A percentile compares a stretch with the other conserved stretches of the same genome.
Evolutionary conservation across 2,888 invertebrate species (phyloP).

Genomic region (Lochmaea crataegi): DNA sequence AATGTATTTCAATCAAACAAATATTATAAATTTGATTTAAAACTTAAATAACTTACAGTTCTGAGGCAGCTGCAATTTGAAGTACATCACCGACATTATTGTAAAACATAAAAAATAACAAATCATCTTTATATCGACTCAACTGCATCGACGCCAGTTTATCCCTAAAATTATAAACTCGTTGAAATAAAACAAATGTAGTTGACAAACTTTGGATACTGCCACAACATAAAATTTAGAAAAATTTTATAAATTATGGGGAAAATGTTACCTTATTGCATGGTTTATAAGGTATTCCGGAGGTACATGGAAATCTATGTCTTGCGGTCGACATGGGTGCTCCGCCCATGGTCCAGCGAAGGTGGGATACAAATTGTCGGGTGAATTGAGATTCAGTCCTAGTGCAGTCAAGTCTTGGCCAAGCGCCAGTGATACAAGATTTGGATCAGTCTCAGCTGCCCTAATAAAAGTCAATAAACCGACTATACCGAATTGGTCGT

Average conservation of each 20-base stretch:
- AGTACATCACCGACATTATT: slow-evolving; percentile 98
- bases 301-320: slow-evolving; percentile 98
- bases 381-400: slow-evolving; percentile 97
- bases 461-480: slow-evolving; percentile 98
- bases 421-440: slow-evolving; percentile 94
- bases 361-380: slow-evolving; percentile 97
- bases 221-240: background rate
- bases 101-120: slow-evolving; percentile 99
- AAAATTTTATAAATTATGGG: too few species aligned
- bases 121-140: slow-evolving; percentile 97
- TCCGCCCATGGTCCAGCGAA: slow-evolving; percentile 99
- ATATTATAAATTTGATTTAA: background rate
- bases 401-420: slow-evolving; percentile 98
- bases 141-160: slow-evolving; percentile 95
- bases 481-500: slow-evolving; percentile 99
- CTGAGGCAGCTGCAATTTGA: slow-evolving; percentile 96
- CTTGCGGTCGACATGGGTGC: slow-evolving; percentile 97
- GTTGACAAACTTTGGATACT: background rate
- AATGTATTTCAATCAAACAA: background rate
- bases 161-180: slow-evolving; percentile 73
- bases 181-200: too few species aligned
- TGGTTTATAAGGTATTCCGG: slow-evolving; percentile 98
- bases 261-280: slow-evolving; percentile 76
- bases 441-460: slow-evolving; percentile 97
- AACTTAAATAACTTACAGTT: slow-evolving; percentile 80